Evolutionary conservation across 2,797 vertebrate genomes (phyloP).

Genomic region (Arremon brunneinucha): DNA sequence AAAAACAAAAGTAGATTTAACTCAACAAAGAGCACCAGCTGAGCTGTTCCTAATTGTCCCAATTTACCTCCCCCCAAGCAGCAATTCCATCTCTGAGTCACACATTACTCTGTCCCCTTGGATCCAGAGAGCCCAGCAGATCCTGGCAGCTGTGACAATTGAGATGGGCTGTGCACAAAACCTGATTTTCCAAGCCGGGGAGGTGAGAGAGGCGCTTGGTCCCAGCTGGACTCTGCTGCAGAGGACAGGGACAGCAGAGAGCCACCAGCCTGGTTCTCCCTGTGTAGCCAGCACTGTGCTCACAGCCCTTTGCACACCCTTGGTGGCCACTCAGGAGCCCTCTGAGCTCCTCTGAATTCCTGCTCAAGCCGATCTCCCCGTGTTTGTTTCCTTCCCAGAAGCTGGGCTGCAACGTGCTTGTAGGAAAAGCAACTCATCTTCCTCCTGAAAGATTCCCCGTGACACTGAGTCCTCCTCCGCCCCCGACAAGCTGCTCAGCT

Average conservation of each 20-base stretch:
- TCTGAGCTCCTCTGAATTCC: neutral
- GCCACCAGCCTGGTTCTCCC: neutral
- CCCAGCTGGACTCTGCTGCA: neutral
- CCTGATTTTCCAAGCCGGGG: neutral
- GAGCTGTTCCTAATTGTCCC: neutral
- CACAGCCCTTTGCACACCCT: neutral
- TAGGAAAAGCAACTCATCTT: neutral
- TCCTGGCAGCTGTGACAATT: neutral
- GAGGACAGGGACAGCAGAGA: neutral
- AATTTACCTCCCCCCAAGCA: conserved; percentile 7
- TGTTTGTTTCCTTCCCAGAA: neutral
- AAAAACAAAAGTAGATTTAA: neutral
- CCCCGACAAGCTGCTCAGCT: neutral
- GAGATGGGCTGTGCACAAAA: neutral
- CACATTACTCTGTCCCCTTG: neutral
- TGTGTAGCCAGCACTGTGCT: neutral
- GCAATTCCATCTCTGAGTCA: neutral
- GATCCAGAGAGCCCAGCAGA: neutral
- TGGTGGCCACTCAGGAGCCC: neutral
- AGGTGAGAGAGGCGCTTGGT: neutral
- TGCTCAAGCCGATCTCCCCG: accelerated
- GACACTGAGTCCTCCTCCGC: neutral
- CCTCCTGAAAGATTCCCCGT: neutral
- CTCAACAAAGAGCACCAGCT: neutral
- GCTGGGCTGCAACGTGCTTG: neutral